These are phyloP conservation scores for Bradynema listronoti DNA, from an alignment of 1,140 invertebrate genomes.

Conservation along the genomic window DNA sequence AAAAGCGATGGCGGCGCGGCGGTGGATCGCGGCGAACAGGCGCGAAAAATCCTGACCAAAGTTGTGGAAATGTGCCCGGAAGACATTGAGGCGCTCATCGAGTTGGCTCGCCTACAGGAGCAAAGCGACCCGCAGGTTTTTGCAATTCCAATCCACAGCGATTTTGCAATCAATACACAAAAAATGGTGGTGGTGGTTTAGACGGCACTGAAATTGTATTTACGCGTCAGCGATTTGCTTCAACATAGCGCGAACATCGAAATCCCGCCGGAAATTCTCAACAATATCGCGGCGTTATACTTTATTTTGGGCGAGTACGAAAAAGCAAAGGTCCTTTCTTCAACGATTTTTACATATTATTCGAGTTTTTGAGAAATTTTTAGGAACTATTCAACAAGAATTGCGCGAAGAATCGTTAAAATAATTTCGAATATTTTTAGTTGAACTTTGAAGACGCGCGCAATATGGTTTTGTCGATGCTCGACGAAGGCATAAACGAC, in stretches of 20 bases:
- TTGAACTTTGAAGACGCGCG: slow-evolving; percentile 69
- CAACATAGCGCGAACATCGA: slow-evolving; percentile 86
- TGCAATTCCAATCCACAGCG: background rate
- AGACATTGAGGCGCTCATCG: slow-evolving; percentile 98
- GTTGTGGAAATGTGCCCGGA: slow-evolving; percentile 94
- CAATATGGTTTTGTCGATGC: slow-evolving; percentile 74
- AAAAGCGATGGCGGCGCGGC: slow-evolving; percentile 70
- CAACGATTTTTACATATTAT: slow-evolving; percentile 4
- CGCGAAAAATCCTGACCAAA: slow-evolving; percentile 60
- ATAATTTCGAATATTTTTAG: slow-evolving; percentile 23
- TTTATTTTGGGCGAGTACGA: slow-evolving; percentile 64
- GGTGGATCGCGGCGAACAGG: slow-evolving; percentile 73
- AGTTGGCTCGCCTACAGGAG: slow-evolving; percentile 84
- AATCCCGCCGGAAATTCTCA: slow-evolving; percentile 92
- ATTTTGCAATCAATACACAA: background rate
- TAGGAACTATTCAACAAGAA: no score
- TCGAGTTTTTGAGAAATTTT: slow-evolving; percentile 18
- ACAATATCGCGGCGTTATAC: slow-evolving; percentile 90
- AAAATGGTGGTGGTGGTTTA: slow-evolving; percentile 40
- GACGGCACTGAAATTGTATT: slow-evolving; percentile 77
- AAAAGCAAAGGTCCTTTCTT: slow-evolving; percentile 58
- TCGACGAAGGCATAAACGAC: slow-evolving; percentile 70
- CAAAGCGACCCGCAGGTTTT: slow-evolving; percentile 24
- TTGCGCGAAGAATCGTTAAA: slow-evolving; percentile 2
- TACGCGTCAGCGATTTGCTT: slow-evolving; percentile 82